Evolutionary conservation across 1,140 invertebrate genomes (phyloP), one percentile per base, ranked within the genome.

Genomic region (Drosophila kikkawai): DNA sequence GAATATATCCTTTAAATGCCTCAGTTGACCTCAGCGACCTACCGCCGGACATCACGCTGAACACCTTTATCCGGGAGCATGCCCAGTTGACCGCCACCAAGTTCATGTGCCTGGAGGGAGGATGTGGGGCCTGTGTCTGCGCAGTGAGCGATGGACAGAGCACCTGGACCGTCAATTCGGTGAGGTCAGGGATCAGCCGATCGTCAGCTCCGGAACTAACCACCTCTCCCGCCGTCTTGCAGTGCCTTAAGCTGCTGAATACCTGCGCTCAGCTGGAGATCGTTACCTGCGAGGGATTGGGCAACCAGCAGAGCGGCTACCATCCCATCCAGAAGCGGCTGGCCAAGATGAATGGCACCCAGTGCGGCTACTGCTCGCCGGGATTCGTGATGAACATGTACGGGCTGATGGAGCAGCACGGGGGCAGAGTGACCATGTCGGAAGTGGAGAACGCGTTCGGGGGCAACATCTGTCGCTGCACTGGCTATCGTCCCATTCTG

Each of bases 311-410:
- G 60, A 93, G 87, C 2, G 96, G 96, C 7, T 97, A 97, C 91
- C 95, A 97, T 90, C 93, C 94, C 7, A 93, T 97, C 44, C 96
- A 97, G 93, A 94, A 94, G 41, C 91, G 94, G 12, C 83, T 97
- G 53, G 96, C 96, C 3, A 93, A 94, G 57, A 95, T 95, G 91
- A 96, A 96, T 93, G 96, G 96, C 11, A 96, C 96, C 6, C 96
- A 97, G 92, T 97, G 96, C 83, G 97, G 97, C 6, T 98, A 95
- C 92, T 98, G 97, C 79, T 95, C 96, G 1, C 95, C 97, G 17
- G 97, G 96, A 45, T 97, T 97, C 95, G 95, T 98, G 26, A 97
- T 98, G 97, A 96, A 96, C 78, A 95, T 97, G 95, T 95, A 96
- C 91, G 96, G 96, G 94, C 81, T 94, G 45, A 67, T 94, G 65